These are phyloP conservation scores for Papilio xuthus DNA, from an alignment of 1,140 invertebrate species.

Conservation along the genomic window DNA sequence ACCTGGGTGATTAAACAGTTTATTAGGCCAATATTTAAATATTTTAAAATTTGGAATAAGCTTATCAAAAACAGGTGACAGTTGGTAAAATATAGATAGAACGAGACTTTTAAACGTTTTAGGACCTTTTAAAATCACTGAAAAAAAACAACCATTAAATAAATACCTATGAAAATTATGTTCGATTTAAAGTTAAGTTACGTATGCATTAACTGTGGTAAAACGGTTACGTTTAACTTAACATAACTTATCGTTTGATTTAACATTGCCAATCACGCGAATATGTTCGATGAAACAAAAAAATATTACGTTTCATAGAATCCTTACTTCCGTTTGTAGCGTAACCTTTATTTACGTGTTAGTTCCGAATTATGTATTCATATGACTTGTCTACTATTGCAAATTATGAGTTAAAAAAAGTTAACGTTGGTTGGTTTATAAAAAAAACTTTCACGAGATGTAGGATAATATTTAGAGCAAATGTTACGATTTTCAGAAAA, in stretches of 20 bases:
- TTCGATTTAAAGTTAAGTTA: not conserved
- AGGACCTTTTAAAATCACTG: not conserved
- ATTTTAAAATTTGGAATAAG: not conserved
- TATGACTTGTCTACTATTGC: not conserved
- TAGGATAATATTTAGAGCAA: too few relatives aligned
- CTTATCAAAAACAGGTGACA: too few relatives aligned
- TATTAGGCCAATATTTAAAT: not conserved
- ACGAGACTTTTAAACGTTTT: too few relatives aligned
- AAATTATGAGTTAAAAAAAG: not conserved
- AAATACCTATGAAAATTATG: not conserved
- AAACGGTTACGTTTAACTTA: constrained; percentile 22
- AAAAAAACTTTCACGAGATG: too few relatives aligned
- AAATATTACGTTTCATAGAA: constrained; percentile 9
- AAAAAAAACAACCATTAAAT: not conserved
- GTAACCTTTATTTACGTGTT: not conserved
- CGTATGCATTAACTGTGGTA: not conserved
- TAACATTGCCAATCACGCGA: constrained; percentile 18
- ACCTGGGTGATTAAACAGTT: constrained; percentile 46
- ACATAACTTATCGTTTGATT: constrained; percentile 20
- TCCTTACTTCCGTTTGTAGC: constrained; percentile 5
- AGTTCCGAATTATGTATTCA: constrained; percentile 14
- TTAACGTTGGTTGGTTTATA: too few relatives aligned
- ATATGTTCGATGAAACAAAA: not conserved
- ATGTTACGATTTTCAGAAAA: too few relatives aligned
- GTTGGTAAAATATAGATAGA: too few relatives aligned